Base-by-base conservation (phyloP, 2,797 vertebrate genomes). In the Urocyon cinereoargenteus region DNA sequence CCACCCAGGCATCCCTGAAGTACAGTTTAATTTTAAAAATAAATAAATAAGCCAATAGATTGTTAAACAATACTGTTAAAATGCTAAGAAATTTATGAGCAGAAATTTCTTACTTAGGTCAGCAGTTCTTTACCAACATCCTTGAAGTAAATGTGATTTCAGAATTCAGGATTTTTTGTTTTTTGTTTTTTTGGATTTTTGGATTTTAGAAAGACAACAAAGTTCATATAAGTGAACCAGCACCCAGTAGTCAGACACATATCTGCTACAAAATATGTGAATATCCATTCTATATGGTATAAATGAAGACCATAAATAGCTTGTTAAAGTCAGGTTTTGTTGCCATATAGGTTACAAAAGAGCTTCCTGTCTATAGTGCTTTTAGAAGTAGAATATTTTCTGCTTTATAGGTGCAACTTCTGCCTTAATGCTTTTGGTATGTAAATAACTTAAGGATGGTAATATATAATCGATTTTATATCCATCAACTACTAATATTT, bases 351-450 rank as follows among this genome's bases (percentile, higher is more conserved):
- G 16, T 96, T 92, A 87, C 64, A 45, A 79, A 73, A 86, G 75
- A 90, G 36, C 18, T 70, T 89, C 34, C 66, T 61, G 19, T 61
- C 82, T 92, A 64, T 78, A 79, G 45, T 93, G n/a, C 92, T 95
- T 92, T 92, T 92, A 70, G 79, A 91, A 57, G 90, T 79, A 61
- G 49, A 94, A 49, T 88, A 81, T 92, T 85, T 91, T 96, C 40
- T 95, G 61, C 73, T 86, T 94, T 90, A 49, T 72, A 78, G 62
- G 79, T 94, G 28, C 34, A 24, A 81, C 19, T 86, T 96, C 59
- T 98, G 31, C 78, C 19, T 59, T 89, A 73, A 91, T 96, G 59
- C 15, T 88, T 3, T 70, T 86, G 14, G 7, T 85, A 62, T 92
- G 1, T 91, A 82, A 88, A 79, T 91, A 61, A 78, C 36, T 86